phyloP scores from a whole-genome alignment of 1,140 invertebrate species.

The Ceratitis capitata region DNA sequence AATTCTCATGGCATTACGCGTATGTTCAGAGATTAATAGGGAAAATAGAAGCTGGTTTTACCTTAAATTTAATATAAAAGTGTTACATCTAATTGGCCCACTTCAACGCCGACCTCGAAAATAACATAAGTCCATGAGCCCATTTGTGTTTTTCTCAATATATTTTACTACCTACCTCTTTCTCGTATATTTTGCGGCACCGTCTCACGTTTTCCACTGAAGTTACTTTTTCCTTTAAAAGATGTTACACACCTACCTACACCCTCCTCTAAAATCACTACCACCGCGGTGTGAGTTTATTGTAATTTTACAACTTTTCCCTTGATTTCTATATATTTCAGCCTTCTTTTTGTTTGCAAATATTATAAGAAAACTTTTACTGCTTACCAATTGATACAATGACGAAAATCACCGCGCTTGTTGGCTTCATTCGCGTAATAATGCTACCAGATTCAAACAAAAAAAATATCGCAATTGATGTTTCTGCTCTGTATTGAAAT shows the following conservation, averaged over 20 bases:
- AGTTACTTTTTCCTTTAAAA: neutral
- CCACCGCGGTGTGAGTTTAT: neutral
- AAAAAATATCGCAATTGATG: no score
- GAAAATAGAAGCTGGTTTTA: neutral
- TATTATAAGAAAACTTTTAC: neutral
- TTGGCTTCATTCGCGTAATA: constrained; percentile 20
- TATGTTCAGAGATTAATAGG: neutral
- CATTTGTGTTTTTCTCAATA: constrained; percentile 8
- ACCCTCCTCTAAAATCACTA: neutral
- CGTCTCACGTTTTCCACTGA: neutral
- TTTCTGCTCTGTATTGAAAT: no score
- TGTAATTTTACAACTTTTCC: neutral
- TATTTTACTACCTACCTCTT: neutral
- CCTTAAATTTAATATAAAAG: neutral
- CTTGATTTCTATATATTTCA: neutral
- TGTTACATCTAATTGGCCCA: neutral
- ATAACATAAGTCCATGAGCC: constrained; percentile 3
- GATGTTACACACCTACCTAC: neutral
- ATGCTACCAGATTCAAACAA: neutral
- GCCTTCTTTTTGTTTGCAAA: neutral
- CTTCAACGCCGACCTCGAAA: neutral
- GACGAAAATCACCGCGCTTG: constrained; percentile 17
- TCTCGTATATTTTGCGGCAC: neutral
- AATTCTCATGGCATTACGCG: neutral
- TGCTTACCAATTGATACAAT: neutral